Conservation (phyloP, 1,140 invertebrate genomes). For the Calliphora vicina region DNA sequence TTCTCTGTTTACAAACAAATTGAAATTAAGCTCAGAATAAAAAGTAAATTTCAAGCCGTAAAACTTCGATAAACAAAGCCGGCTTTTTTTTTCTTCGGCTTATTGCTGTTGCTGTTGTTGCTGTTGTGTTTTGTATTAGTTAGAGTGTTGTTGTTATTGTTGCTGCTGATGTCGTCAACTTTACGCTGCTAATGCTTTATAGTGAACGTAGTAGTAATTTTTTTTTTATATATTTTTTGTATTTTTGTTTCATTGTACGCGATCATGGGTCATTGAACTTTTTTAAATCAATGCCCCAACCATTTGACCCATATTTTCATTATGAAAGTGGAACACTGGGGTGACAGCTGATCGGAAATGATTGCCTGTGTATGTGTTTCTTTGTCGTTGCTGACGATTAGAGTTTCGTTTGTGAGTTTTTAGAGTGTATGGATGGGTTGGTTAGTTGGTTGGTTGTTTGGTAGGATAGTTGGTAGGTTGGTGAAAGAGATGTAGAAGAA, state of each 20-base stretch:
- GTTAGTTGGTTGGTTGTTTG: not conserved
- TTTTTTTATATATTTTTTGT: not conserved
- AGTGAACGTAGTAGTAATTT: slow-evolving; percentile 40
- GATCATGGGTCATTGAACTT: slow-evolving; percentile 40
- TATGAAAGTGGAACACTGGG: slow-evolving; percentile 46
- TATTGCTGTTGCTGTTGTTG: slow-evolving; percentile 11
- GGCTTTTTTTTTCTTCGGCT: slow-evolving; percentile 43
- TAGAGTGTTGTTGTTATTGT: slow-evolving; percentile 36
- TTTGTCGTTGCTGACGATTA: slow-evolving; percentile 22
- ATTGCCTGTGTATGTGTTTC: slow-evolving; percentile 22
- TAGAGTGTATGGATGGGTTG: not conserved
- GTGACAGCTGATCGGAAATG: slow-evolving; percentile 45
- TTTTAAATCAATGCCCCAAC: slow-evolving; percentile 38
- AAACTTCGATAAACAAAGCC: slow-evolving; percentile 32
- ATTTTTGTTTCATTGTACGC: slow-evolving; percentile 17
- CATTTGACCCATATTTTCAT: slow-evolving; percentile 44
- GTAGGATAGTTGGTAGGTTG: no score
- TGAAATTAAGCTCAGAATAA: slow-evolving; percentile 22
- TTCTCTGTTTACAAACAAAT: slow-evolving; percentile 34
- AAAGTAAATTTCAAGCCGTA: slow-evolving; percentile 19
- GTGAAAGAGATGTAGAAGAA: no score
- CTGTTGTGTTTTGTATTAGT: slow-evolving; percentile 38
- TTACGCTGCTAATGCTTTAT: slow-evolving; percentile 39
- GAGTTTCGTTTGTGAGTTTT: slow-evolving; percentile 27
- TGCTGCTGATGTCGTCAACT: slow-evolving; percentile 38